phyloP scores from a whole-genome alignment of 2,797 vertebrate species.

The Tokudaia tokunoshimensis region DNA sequence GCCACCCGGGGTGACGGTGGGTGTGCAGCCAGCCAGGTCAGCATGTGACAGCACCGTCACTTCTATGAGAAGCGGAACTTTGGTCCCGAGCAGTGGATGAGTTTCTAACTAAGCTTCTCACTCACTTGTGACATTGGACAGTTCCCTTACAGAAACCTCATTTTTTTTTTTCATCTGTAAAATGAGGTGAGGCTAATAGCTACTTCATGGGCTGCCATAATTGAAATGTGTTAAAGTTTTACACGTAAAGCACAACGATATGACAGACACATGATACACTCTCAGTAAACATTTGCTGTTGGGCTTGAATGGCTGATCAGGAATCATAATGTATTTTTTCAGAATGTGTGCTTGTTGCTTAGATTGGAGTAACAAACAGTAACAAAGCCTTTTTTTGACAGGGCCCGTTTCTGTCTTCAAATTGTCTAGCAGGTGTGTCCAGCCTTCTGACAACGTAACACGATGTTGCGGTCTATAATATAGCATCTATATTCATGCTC shows the following conservation, averaged over 20 bases:
- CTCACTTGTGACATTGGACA: neutral
- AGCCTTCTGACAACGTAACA: neutral
- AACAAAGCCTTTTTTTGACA: neutral
- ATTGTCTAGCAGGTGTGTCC: neutral
- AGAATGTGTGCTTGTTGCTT: neutral
- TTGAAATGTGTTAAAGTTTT: neutral
- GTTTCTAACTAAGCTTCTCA: neutral
- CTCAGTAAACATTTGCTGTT: neutral
- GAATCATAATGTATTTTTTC: neutral
- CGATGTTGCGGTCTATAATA: neutral
- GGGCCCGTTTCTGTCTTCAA: neutral
- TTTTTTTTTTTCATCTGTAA: neutral
- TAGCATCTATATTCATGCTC: neutral
- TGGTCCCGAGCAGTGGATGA: neutral
- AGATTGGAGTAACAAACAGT: neutral
- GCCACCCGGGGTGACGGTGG: neutral
- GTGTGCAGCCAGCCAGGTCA: neutral
- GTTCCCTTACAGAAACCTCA: neutral
- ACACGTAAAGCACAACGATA: neutral
- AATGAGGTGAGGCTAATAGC: neutral
- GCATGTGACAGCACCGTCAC: neutral
- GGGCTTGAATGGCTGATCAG: neutral
- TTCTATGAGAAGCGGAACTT: neutral
- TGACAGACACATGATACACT: no score
- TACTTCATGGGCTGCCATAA: neutral